A percentile compares a stretch with the other conserved stretches of the same genome.
These are phyloP conservation scores for Myxocyprinus asiaticus DNA, from an alignment of 2,113 vertebrate genomes.

Conservation along the genomic window DNA sequence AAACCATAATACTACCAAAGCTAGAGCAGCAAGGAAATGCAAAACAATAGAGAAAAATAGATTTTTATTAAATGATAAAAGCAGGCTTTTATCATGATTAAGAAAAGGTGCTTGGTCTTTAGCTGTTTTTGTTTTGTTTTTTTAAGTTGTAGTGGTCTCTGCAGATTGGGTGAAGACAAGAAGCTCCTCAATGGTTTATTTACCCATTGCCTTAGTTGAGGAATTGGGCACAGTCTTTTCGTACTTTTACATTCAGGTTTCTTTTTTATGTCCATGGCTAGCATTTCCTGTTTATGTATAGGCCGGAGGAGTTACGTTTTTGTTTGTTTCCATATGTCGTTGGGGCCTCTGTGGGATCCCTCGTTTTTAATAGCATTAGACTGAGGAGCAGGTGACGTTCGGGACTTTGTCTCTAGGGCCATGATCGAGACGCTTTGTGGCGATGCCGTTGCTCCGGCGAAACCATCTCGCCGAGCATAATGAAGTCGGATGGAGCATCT, in stretches of 20 bases:
- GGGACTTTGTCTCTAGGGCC: conserved; percentile 49
- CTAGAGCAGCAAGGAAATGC: too few relatives aligned
- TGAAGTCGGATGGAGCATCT: conserved; percentile 85
- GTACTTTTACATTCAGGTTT: conserved; percentile 35
- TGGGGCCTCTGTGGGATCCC: conserved; percentile 45
- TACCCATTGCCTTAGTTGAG: background rate
- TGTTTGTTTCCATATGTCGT: conserved; percentile 36
- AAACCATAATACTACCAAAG: too few relatives aligned
- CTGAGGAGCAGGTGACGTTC: conserved; percentile 58
- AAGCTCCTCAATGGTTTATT: background rate
- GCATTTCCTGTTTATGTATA: conserved; percentile 47
- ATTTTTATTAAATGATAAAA: too few relatives aligned
- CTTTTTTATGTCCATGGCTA: conserved; percentile 35
- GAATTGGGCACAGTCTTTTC: background rate
- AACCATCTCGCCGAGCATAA: conserved; percentile 74
- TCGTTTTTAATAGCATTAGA: conserved; percentile 50
- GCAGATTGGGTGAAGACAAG: too few relatives aligned
- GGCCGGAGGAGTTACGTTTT: conserved; percentile 31
- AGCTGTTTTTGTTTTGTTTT: background rate
- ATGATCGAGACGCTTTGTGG: conserved; percentile 75
- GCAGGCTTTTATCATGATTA: too few relatives aligned
- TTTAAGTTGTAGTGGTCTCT: too few relatives aligned
- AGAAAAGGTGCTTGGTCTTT: background rate
- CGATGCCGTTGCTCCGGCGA: conserved; percentile 67
- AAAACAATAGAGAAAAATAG: too few relatives aligned